Percentiles rank a stretch among this genome's conserved stretches.
Evolutionary conservation across 2,888 invertebrate genomes (phyloP).

Genomic region (Stenotaenia linearis): DNA sequence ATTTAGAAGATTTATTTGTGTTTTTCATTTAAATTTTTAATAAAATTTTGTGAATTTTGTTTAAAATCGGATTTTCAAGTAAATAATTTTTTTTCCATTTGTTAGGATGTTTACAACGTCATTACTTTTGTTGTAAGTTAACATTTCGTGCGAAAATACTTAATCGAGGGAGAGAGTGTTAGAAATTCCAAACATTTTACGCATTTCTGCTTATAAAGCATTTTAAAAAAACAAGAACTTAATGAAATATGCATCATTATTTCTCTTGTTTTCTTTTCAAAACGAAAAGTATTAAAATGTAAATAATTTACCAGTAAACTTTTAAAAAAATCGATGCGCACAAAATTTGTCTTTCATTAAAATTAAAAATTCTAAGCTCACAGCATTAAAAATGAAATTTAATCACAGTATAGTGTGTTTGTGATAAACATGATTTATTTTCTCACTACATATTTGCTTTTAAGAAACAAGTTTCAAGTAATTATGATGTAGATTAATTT

Average conservation of each 20-base stretch:
- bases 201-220: background rate
- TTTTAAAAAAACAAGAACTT: background rate
- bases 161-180: background rate
- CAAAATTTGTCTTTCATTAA: background rate
- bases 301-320: background rate
- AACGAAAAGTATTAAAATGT: background rate
- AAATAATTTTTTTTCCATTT: background rate
- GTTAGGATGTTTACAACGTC: background rate
- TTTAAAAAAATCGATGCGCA: background rate
- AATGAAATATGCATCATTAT: background rate
- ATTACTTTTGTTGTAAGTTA: background rate
- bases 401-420: background rate
- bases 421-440: background rate
- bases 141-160: background rate
- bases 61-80: background rate
- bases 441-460: background rate
- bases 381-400: background rate
- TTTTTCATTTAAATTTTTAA: background rate
- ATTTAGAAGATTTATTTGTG: background rate
- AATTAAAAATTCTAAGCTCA: background rate
- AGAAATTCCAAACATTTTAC: constrained; percentile 1
- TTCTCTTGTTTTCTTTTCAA: background rate
- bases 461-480: background rate
- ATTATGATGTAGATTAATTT: background rate
- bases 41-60: too few relatives aligned